phyloP scores from a whole-genome alignment of 1,140 invertebrate species.

The Ceratosolen solmsi region DNA sequence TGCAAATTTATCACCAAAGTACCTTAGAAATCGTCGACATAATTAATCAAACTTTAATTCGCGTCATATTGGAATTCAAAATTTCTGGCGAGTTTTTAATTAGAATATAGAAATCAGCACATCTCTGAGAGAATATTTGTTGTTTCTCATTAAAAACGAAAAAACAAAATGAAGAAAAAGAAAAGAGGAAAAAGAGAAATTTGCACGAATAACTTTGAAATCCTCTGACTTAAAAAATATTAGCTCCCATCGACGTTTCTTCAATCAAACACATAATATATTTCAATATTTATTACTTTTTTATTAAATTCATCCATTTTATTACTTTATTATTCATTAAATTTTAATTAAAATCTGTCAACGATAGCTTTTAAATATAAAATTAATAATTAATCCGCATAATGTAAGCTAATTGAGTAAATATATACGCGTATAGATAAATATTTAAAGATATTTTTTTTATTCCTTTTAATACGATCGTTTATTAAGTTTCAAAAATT shows the following conservation, averaged over 20 bases:
- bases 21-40: too few relatives aligned
- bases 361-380: background rate
- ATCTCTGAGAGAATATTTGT: background rate
- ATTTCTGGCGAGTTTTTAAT: conserved; percentile 24
- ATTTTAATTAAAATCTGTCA: conserved; percentile 30
- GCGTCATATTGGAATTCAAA: too few relatives aligned
- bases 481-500: too few relatives aligned
- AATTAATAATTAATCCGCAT: conserved; percentile 6
- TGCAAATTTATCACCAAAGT: too few relatives aligned
- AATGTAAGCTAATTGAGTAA: background rate
- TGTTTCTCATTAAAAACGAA: conserved; percentile 2
- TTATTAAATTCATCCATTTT: too few relatives aligned
- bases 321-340: background rate
- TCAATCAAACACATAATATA: conserved; percentile 26
- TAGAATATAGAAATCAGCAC: too few relatives aligned
- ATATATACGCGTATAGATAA: background rate
- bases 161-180: too few relatives aligned
- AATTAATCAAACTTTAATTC: too few relatives aligned
- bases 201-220: background rate
- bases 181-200: too few relatives aligned
- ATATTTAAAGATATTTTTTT: too few relatives aligned
- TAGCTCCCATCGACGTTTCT: background rate
- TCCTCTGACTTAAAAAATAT: conserved; percentile 12
- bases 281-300: too few relatives aligned
- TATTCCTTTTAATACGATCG: too few relatives aligned